Conservation (phyloP, 2,113 vertebrate species). For the Ia io region DNA sequence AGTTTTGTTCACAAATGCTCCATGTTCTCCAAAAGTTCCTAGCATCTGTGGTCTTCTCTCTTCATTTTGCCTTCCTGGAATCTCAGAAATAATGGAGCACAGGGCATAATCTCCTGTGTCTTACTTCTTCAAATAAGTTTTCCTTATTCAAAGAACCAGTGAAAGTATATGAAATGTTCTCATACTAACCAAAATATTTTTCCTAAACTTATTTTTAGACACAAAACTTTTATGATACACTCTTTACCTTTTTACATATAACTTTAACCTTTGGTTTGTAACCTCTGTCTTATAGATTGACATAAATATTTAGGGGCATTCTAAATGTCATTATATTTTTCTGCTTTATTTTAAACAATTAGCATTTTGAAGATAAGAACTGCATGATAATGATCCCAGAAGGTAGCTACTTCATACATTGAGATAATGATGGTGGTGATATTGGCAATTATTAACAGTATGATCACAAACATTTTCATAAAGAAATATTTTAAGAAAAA, state of each 20-base stretch:
- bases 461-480: neutral
- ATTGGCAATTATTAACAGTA: neutral
- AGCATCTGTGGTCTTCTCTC: neutral
- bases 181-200: neutral
- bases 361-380: neutral
- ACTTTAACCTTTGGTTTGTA: neutral
- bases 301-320: neutral
- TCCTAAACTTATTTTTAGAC: neutral
- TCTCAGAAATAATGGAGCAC: neutral
- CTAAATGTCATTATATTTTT: neutral
- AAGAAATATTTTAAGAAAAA: neutral
- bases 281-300: neutral
- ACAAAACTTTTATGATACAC: neutral
- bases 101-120: neutral
- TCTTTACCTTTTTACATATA: neutral
- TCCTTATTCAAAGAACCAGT: neutral
- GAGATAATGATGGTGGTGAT: neutral
- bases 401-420: neutral
- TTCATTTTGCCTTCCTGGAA: neutral
- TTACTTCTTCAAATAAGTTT: neutral
- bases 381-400: neutral
- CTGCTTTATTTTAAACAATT: slow-evolving; percentile 25
- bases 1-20: neutral
- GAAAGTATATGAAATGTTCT: neutral
- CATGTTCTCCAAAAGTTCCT: neutral